Base-by-base conservation (phyloP, 1,140 invertebrate species). In the Sarcophaga peregrina region DNA sequence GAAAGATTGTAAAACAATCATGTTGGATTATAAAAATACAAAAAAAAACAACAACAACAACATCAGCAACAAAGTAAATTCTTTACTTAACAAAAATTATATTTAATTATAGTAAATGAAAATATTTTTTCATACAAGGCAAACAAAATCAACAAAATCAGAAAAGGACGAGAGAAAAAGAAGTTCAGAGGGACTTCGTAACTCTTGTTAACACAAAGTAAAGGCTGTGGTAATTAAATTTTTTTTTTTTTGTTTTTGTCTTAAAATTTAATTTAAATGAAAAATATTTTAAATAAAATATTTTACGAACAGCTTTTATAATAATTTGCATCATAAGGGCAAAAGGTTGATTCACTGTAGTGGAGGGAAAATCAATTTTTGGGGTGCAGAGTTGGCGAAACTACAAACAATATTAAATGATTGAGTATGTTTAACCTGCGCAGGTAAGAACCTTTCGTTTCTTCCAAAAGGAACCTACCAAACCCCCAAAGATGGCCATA, bases 91-190 rank as follows among this genome's bases (percentile, higher is more conserved):
- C 62, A 68, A 68, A 68, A 68, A 68, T 68, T 68, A 25, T 68
- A 68, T 68, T 68, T 68, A 68, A 68, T 68, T 68, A 68, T 68
- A 25, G 62, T 68, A 68, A 68, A 68, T 68, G 62, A 68, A 68
- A 68, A 68, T 68, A 68, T 68, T 68, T 68, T 68, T 68, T 17
- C 10, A 52, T 10, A 5, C 8, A 3, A 5, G 8, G 5, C 13
- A n/a, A 5, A n/a, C 13, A 58, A 58, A 58, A 7, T 7, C 15
- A 13, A 2, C 15, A 58, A 13, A 58, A 13, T 15, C 15, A 58
- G 15, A 58, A 15, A 58, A 58, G 7, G 54, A 37, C 25, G 25
- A 37, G 4, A 37, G 25, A 37, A 37, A 37, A 37, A 37, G 25
- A 37, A 37, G 25, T 37, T 37, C 25, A 37, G 25, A 37, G 25